Conservation (phyloP, 2,113 vertebrate species). For the Polypterus bichir region DNA sequence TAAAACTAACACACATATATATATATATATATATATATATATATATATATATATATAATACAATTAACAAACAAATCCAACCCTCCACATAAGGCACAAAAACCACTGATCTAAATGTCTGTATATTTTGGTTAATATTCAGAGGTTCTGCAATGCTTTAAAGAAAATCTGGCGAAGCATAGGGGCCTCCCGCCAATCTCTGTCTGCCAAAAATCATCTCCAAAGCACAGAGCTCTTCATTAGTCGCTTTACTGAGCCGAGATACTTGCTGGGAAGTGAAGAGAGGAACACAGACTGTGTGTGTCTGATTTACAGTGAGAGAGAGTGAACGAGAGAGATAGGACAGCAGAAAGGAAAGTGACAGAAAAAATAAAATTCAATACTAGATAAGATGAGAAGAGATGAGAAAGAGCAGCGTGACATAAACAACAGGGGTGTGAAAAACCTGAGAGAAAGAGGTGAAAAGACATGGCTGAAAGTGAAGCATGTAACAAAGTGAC, state of each 20-base stretch:
- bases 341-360: neutral
- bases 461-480: no score
- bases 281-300: neutral
- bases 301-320: neutral
- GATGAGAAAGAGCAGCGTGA: neutral
- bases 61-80: no score
- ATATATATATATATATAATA: no score
- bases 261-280: neutral
- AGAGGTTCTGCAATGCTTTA: neutral
- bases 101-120: neutral
- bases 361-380: neutral
- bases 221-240: constrained; percentile 2
- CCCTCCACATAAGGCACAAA: no score
- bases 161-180: neutral
- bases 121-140: constrained; percentile 1
- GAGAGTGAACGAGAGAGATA: neutral
- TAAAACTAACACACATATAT: no score
- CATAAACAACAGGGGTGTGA: no score
- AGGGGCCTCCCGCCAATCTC: constrained; percentile 6
- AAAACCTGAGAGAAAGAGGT: no score
- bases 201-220: constrained; percentile 1
- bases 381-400: neutral
- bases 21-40: no score
- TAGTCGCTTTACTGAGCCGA: constrained; percentile 14
- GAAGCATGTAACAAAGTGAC: no score